Evolutionary conservation across 2,113 vertebrate species (phyloP).

Genomic region (Sphaerodactylus townsendi): DNA sequence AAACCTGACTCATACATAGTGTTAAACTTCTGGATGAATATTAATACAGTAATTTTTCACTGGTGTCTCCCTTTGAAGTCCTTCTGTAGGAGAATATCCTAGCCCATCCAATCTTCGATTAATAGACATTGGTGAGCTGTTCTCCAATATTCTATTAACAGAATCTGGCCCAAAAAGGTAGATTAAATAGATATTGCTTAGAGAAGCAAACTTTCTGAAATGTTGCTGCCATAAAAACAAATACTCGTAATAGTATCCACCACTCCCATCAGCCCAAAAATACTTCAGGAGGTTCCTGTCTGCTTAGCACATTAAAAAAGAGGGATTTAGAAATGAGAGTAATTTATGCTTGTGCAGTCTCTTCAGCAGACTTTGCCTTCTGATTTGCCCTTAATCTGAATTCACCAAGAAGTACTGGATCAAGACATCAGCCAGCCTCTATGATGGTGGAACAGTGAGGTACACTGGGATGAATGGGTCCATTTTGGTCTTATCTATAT

Average conservation of each 20-base stretch:
- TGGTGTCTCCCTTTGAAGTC: too few species aligned
- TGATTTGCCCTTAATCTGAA: not conserved
- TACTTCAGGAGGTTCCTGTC: too few species aligned
- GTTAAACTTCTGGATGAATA: too few species aligned
- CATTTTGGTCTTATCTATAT: conserved; percentile 4
- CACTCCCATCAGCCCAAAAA: not conserved
- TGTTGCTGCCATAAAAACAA: not conserved
- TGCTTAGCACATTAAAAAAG: not conserved
- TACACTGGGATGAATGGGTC: not conserved
- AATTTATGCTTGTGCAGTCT: not conserved
- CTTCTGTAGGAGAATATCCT: too few species aligned
- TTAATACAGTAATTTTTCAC: too few species aligned
- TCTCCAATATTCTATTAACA: not conserved
- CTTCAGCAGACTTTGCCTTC: not conserved
- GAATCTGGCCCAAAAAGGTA: not conserved
- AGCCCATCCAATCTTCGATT: too few species aligned
- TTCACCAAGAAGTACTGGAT: not conserved
- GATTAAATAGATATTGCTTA: not conserved
- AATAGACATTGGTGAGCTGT: not conserved
- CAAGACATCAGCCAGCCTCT: not conserved
- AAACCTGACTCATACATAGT: too few species aligned
- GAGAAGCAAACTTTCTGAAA: not conserved
- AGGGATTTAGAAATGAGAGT: not conserved
- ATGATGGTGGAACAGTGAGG: not conserved
- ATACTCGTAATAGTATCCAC: not conserved